Evolutionary conservation across 2,888 invertebrate species (phyloP), one percentile per base, ranked within the genome.

Genomic region (Chydorus sphaericus): DNA sequence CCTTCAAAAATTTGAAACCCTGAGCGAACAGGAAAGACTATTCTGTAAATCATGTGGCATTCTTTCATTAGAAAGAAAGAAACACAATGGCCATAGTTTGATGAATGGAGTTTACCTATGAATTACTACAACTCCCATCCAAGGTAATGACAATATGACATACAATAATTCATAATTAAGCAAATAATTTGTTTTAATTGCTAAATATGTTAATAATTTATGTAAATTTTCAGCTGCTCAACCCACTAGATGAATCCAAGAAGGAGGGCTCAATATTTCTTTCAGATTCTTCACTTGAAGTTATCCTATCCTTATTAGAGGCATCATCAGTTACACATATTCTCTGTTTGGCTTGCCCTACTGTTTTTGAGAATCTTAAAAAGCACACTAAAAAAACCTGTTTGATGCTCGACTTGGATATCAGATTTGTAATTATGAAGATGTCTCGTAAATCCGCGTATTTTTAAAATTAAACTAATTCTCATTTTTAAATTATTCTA

Each of bases 221-320:
- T 51, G 54, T 58, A 28, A 18, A 38, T 58, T n/a, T n/a, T 6
- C 29, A 57, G 60, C 52, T 88, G 65, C 68, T 93, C 10, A 75
- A 75, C 29, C 79, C 87, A 0, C 65, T 84, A 14, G 78, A 81
- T 49, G 78, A 85, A 70, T 79, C 85, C 52, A 83, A 85, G 62
- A 81, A 80, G 23, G 88, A 90, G 70, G 92, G 92, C 0, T 91
- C 92, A 68, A 92, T 85, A 68, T 77, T 90, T 62, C 92, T 93
- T 69, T 77, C 83, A 2, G 74, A 79, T 60, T 75, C 77, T 59
- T 75, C 85, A 28, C 74, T 82, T 4, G 64, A 74, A 10, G 80
- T 83, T 60, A 75, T 90, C 16, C 66, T 79, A 14, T 73, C 77
- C 20, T 78, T 82, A 62, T 71, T 85, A 26, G 67, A 70, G 29